Conservation (phyloP, 2,888 invertebrate species). For the Lasioglossum oenotherae region DNA sequence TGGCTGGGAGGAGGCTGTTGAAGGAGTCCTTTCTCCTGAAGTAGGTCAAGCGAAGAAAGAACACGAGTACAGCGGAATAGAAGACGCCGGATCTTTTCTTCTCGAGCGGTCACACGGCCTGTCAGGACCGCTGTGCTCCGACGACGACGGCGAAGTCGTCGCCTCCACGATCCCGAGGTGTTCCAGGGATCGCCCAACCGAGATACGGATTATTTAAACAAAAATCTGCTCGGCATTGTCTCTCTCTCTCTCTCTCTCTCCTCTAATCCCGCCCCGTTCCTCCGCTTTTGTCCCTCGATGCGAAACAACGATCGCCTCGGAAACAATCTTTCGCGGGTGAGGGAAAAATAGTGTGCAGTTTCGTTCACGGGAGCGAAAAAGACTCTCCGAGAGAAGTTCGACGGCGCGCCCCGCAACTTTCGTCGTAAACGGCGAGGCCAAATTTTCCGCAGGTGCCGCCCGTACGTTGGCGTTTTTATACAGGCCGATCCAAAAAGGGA, state of each 20-base stretch:
- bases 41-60: conserved; percentile 33
- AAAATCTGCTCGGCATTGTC: conserved; percentile 24
- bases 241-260: not conserved
- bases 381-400: not conserved
- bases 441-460: not conserved
- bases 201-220: conserved; percentile 46
- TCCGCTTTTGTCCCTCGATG: conserved; percentile 15
- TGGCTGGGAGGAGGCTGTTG: not conserved
- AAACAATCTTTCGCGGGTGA: conserved; percentile 10
- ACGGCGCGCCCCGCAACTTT: not conserved
- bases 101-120: conserved; percentile 1
- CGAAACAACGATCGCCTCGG: conserved; percentile 25
- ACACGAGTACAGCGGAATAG: not conserved
- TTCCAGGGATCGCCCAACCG: not conserved
- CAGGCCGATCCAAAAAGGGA: not conserved
- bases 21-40: conserved; percentile 4
- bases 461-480: not conserved
- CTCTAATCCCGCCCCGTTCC: not conserved
- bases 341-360: conserved; percentile 30
- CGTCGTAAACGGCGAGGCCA: conserved; percentile 2
- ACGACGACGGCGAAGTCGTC: not conserved
- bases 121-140: not conserved
- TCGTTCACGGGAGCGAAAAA: not conserved
- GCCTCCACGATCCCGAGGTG: not conserved
- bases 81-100: conserved; percentile 5